Percentiles rank a stretch among this genome's conserved stretches.
Conservation (phyloP, 1,140 invertebrate species). For the Leguminivora glycinivorella region DNA sequence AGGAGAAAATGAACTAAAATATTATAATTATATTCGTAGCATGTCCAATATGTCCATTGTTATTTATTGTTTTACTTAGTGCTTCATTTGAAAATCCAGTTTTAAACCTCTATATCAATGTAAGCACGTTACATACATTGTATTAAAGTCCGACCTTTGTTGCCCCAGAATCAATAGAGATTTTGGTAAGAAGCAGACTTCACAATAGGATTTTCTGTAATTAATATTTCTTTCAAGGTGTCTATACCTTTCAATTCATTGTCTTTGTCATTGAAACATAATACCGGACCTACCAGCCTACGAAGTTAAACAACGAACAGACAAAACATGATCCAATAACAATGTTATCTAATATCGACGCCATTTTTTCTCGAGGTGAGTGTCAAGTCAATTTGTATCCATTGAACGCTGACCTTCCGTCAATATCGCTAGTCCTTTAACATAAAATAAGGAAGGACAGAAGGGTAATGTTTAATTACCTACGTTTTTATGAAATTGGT, state of each 20-base stretch:
- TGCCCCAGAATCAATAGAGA: no score
- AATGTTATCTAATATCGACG: slow-evolving; percentile 12
- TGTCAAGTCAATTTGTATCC: slow-evolving; percentile 25
- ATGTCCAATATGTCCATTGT: no score
- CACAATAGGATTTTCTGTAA: not conserved
- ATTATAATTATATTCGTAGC: no score
- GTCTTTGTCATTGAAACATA: not conserved
- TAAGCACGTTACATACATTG: no score
- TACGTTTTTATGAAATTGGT: not conserved
- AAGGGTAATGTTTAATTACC: not conserved
- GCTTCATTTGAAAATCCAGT: no score
- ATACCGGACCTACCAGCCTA: slow-evolving; percentile 23
- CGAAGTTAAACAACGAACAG: slow-evolving; percentile 48
- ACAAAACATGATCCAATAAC: slow-evolving; percentile 40
- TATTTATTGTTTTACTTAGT: no score
- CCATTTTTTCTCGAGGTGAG: slow-evolving; percentile 18
- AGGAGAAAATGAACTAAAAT: no score
- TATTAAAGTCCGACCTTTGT: no score
- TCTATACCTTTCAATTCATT: not conserved
- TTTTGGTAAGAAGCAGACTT: no score
- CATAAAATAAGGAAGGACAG: not conserved
- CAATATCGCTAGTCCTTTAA: not conserved
- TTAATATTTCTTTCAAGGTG: not conserved
- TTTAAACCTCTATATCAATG: no score
- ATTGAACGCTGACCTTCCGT: slow-evolving; percentile 22